phyloP scores from a whole-genome alignment of 2,888 invertebrate genomes.

The Liopterus haemorrhoidalis region DNA sequence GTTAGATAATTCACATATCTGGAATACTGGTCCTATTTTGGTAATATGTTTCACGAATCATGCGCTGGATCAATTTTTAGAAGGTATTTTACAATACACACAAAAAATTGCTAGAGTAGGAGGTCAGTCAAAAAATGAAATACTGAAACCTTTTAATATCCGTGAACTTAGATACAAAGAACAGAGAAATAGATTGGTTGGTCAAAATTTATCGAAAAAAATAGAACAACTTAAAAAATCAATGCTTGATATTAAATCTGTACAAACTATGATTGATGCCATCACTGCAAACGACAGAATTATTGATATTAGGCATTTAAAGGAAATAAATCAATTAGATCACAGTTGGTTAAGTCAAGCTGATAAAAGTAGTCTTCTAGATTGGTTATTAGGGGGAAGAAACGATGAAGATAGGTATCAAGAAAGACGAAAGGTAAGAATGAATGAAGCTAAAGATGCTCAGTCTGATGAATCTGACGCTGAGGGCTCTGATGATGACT shows the following conservation, averaged over 20 bases:
- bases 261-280: constrained; percentile 24
- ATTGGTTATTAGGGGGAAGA: constrained; percentile 34
- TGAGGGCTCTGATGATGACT: constrained; percentile 17
- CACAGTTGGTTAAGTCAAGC: constrained; percentile 43
- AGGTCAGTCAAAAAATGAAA: constrained; percentile 58
- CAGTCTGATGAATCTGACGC: constrained; percentile 10
- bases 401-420: constrained; percentile 10
- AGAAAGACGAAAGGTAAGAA: constrained; percentile 13
- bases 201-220: constrained; percentile 8
- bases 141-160: constrained; percentile 51
- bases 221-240: constrained; percentile 12
- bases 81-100: constrained; percentile 58
- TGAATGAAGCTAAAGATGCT: constrained; percentile 15
- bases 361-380: constrained; percentile 25
- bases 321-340: constrained; percentile 32
- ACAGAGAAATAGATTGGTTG: constrained; percentile 4
- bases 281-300: constrained; percentile 42
- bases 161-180: constrained; percentile 34
- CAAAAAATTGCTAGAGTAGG: constrained; percentile 62
- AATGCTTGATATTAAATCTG: constrained; percentile 15
- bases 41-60: constrained; percentile 82
- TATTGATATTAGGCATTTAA: constrained; percentile 33
- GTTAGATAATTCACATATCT: constrained; percentile 50
- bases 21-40: constrained; percentile 57
- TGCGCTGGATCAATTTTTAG: constrained; percentile 79